phyloP scores from a whole-genome alignment of 2,888 invertebrate genomes.

The Ophraella communa region DNA sequence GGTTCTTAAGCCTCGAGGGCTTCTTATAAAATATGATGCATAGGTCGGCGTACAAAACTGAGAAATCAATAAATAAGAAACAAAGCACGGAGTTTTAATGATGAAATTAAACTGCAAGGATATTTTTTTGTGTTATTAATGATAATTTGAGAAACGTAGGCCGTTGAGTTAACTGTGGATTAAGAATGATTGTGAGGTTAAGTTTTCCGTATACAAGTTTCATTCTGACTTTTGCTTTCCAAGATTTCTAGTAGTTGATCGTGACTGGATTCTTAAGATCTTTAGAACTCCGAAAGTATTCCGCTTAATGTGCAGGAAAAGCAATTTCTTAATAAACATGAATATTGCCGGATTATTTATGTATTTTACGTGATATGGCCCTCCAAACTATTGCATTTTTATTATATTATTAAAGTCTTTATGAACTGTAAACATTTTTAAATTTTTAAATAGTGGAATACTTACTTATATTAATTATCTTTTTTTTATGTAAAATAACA shows the following conservation, averaged over 20 bases:
- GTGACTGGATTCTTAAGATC: neutral
- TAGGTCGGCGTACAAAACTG: neutral
- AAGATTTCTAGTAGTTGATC: neutral
- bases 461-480: no score
- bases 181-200: no score
- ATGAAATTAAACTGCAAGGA: neutral
- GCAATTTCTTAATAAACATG: neutral
- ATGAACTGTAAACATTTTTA: no score
- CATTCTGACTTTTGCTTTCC: neutral
- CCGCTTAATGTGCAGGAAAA: neutral
- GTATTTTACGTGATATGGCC: no score
- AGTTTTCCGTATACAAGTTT: neutral
- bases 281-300: neutral
- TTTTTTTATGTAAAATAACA: no score
- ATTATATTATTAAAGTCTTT: no score
- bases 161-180: neutral
- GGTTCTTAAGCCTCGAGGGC: neutral
- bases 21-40: slow-evolving; percentile 1
- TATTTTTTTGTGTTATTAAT: no score
- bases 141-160: no score
- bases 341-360: no score
- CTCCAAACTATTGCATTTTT: no score
- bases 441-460: no score
- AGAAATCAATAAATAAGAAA: neutral
- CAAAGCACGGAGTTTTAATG: neutral